These are phyloP conservation scores for Elephas maximus DNA, from an alignment of 2,113 vertebrate genomes.

Conservation along the genomic window DNA sequence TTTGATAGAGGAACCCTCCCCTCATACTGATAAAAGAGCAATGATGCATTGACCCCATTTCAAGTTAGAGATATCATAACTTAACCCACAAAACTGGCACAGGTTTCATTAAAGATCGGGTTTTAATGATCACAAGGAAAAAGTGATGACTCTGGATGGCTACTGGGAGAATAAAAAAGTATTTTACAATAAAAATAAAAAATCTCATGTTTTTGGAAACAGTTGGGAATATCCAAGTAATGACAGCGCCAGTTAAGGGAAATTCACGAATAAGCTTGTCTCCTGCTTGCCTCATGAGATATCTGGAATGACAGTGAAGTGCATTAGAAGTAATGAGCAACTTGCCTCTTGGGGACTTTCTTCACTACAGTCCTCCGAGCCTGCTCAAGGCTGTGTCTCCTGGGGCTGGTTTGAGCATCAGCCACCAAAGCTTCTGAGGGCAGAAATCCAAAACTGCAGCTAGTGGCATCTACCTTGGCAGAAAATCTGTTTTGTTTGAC, in stretches of 20 bases:
- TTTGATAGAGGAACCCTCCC: not conserved
- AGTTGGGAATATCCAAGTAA: not conserved
- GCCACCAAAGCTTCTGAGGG: not conserved
- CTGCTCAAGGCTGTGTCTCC: not conserved
- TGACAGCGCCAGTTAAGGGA: not conserved
- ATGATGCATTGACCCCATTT: not conserved
- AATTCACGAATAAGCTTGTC: not conserved
- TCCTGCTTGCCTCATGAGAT: not conserved
- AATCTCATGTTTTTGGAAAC: not conserved
- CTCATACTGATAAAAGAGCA: not conserved
- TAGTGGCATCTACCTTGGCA: not conserved
- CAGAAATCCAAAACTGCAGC: not conserved
- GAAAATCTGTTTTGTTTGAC: not conserved
- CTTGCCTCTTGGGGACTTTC: not conserved
- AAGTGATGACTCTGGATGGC: not conserved
- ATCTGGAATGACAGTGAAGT: not conserved
- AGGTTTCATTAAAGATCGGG: not conserved
- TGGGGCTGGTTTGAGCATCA: not conserved
- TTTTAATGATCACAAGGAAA: constrained; percentile 12
- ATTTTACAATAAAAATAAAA: not conserved
- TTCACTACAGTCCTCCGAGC: not conserved
- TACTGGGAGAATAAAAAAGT: not conserved
- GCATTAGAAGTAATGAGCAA: not conserved
- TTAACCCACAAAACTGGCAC: not conserved
- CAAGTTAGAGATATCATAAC: not conserved